Evolutionary conservation across 2,113 vertebrate genomes (phyloP).

Genomic region (Tympanuchus pallidicinctus): DNA sequence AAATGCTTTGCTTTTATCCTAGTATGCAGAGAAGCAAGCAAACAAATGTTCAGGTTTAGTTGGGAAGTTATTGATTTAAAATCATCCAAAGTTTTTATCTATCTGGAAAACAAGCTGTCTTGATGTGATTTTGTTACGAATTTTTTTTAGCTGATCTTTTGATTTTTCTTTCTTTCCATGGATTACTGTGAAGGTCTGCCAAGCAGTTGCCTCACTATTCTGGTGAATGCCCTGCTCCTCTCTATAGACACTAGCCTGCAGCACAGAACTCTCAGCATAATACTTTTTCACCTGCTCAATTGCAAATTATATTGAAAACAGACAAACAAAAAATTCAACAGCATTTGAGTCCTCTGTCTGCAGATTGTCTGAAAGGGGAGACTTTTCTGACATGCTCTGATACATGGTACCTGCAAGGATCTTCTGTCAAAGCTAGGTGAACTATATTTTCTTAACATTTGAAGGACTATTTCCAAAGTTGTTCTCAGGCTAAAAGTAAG

Average conservation of each 20-base stretch:
- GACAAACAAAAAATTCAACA: neutral
- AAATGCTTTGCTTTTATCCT: neutral
- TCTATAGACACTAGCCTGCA: neutral
- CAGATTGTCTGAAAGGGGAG: neutral
- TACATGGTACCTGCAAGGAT: neutral
- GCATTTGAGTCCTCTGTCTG: neutral
- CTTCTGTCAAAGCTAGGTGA: neutral
- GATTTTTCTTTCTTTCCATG: neutral
- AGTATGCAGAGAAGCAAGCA: neutral
- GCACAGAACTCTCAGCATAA: neutral
- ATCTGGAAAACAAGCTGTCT: neutral
- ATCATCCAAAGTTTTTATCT: neutral
- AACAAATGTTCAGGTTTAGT: neutral
- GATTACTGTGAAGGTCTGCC: neutral
- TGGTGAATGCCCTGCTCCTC: neutral
- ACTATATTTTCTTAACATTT: slow-evolving; percentile 1
- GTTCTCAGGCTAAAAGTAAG: slow-evolving; percentile 38
- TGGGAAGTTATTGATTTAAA: neutral
- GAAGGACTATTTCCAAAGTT: neutral
- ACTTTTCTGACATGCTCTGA: neutral
- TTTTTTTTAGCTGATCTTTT: neutral
- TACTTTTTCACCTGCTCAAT: neutral
- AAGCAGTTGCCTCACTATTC: neutral
- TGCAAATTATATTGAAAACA: neutral
- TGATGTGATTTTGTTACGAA: neutral